phyloP scores from a whole-genome alignment of 2,888 invertebrate genomes.

The Hypena proboscidalis region DNA sequence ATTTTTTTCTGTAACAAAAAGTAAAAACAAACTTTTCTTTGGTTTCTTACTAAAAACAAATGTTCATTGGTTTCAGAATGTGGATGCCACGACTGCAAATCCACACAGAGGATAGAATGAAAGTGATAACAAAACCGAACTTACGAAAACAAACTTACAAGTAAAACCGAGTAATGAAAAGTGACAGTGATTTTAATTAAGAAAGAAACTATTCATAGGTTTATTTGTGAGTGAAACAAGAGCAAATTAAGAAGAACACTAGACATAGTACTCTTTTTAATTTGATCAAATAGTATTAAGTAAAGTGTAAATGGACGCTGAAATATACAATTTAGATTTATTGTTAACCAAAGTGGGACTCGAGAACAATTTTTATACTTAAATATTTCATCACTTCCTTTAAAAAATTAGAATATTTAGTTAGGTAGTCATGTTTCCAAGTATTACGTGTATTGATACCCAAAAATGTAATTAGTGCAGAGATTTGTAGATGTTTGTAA shows the following conservation, averaged over 20 bases:
- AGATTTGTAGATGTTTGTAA: conserved; percentile 26
- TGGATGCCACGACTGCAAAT: conserved; percentile 51
- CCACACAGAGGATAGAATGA: conserved; percentile 26
- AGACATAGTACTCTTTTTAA: conserved; percentile 60
- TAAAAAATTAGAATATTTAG: conserved; percentile 21
- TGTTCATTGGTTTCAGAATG: conserved; percentile 51
- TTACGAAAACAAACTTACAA: neutral
- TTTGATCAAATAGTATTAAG: conserved; percentile 53
- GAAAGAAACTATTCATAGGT: conserved; percentile 9
- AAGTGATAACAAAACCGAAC: conserved; percentile 1
- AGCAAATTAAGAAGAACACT: conserved; percentile 67
- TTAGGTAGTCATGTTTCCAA: conserved; percentile 19
- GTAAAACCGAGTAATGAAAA: conserved; percentile 4
- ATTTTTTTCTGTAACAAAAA: too few species aligned
- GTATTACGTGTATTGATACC: conserved; percentile 29
- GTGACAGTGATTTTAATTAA: conserved; percentile 22
- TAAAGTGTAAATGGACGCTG: conserved; percentile 18
- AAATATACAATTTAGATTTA: conserved; percentile 37
- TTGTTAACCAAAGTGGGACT: conserved; percentile 62
- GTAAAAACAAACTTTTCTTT: too few species aligned
- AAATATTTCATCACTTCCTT: neutral
- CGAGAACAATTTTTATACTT: too few species aligned
- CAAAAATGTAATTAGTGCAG: conserved; percentile 29
- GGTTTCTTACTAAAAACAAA: neutral
- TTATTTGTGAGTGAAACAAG: conserved; percentile 17